Evolutionary conservation across 2,888 invertebrate species (phyloP).

Genomic region (Ectropis crepuscularia): DNA sequence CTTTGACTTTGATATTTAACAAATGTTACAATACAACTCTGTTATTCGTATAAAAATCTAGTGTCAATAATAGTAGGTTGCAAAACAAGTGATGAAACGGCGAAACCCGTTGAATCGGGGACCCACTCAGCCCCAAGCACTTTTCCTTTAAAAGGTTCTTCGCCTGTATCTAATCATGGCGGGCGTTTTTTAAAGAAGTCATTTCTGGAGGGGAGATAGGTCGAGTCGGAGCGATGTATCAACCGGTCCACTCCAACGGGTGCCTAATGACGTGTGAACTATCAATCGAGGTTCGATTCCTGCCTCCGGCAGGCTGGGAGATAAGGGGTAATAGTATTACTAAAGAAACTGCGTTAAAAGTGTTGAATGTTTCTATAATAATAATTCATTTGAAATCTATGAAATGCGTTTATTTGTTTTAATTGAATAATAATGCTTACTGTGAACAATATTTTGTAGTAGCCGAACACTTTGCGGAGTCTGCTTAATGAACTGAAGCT

Average conservation of each 20-base stretch:
- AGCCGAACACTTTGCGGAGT: too few relatives aligned
- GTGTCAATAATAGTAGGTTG: too few relatives aligned
- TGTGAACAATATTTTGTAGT: too few relatives aligned
- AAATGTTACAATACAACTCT: too few relatives aligned
- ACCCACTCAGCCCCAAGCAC: neutral
- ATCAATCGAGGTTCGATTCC: conserved; percentile 53
- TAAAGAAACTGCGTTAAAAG: neutral
- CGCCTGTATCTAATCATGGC: conserved; percentile 30
- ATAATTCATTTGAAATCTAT: too few relatives aligned
- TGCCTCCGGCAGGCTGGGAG: conserved; percentile 14
- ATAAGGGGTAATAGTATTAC: conserved; percentile 5
- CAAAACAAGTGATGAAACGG: conserved; percentile 1
- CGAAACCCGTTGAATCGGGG: neutral
- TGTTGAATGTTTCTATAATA: neutral
- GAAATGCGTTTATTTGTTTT: too few relatives aligned
- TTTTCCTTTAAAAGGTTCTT: conserved; percentile 13
- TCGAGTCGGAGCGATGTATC: conserved; percentile 49
- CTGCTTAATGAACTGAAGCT: too few relatives aligned
- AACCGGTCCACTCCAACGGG: conserved; percentile 48
- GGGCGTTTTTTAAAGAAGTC: conserved; percentile 29
- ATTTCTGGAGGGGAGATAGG: conserved; percentile 51
- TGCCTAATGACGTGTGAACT: conserved; percentile 64
- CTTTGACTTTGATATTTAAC: too few relatives aligned
- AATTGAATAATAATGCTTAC: too few relatives aligned
- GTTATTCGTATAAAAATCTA: too few relatives aligned